These are phyloP conservation scores for Drosophila prolongata DNA, from an alignment of 2,888 invertebrate genomes.

Conservation along the genomic window DNA sequence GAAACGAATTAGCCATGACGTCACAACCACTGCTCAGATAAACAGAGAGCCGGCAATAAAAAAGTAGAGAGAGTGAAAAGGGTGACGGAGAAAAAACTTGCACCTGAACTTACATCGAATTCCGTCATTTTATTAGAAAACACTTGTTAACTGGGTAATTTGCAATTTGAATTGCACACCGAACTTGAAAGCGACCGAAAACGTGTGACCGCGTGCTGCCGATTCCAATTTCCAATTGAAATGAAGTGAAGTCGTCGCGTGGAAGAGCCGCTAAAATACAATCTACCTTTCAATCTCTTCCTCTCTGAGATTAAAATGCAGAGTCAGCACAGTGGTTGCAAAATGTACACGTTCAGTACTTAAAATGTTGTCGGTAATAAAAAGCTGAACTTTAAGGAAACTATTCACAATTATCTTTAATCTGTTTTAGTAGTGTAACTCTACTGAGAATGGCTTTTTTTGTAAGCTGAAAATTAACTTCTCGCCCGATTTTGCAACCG, in stretches of 20 bases:
- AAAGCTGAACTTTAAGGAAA: no score
- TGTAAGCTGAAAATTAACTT: no score
- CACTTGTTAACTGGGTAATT: slow-evolving; percentile 44
- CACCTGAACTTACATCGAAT: slow-evolving; percentile 68
- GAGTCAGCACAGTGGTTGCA: slow-evolving; percentile 46
- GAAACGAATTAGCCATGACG: slow-evolving; percentile 14
- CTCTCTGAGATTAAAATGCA: slow-evolving; percentile 22
- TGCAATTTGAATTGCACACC: slow-evolving; percentile 49
- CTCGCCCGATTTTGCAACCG: no score
- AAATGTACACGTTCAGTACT: slow-evolving; percentile 30
- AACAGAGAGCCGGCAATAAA: slow-evolving; percentile 14
- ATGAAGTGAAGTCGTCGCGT: slow-evolving; percentile 57
- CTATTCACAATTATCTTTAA: no score
- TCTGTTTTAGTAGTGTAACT: no score
- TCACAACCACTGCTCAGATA: slow-evolving; percentile 19
- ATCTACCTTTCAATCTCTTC: neutral
- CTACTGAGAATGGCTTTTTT: no score
- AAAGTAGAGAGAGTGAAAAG: neutral
- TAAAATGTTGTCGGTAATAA: no score
- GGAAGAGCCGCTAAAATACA: slow-evolving; percentile 40
- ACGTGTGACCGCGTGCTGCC: slow-evolving; percentile 52
- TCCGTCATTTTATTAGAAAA: slow-evolving; percentile 57
- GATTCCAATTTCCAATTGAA: slow-evolving; percentile 75
- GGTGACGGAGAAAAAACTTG: neutral
- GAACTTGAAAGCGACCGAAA: slow-evolving; percentile 16